These are phyloP conservation scores for Rhipidura dahli DNA, from an alignment of 2,113 vertebrate species.

Conservation along the genomic window DNA sequence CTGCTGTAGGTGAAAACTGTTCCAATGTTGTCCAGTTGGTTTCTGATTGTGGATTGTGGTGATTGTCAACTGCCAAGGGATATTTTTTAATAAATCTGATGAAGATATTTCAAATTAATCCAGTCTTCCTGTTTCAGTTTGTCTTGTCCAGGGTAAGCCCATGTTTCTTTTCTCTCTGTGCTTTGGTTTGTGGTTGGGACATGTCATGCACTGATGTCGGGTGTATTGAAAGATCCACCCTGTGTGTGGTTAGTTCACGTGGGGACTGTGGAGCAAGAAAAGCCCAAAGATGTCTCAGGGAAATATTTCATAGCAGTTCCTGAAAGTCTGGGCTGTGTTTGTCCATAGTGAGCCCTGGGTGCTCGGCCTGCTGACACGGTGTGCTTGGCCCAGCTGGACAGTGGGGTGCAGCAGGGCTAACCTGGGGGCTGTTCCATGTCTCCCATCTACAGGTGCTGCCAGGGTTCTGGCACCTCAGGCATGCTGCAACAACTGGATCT, in stretches of 20 bases:
- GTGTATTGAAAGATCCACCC: background rate
- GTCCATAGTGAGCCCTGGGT: background rate
- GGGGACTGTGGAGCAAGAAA: background rate
- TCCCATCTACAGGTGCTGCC: background rate
- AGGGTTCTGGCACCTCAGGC: background rate
- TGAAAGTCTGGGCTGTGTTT: background rate
- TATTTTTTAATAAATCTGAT: slow-evolving; percentile 42
- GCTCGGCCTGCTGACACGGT: background rate
- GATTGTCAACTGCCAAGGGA: slow-evolving; percentile 20
- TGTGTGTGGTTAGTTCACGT: rapidly evolving
- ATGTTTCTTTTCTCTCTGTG: background rate
- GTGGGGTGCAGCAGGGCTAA: rapidly evolving
- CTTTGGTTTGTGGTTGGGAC: background rate
- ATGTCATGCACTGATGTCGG: rapidly evolving
- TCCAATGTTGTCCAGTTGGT: background rate
- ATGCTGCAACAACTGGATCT: background rate
- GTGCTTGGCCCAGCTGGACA: rapidly evolving
- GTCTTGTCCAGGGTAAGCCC: background rate
- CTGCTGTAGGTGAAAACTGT: background rate
- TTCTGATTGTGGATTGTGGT: background rate
- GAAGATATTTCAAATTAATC: background rate
- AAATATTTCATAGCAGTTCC: background rate
- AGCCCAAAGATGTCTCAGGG: background rate
- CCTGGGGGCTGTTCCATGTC: rapidly evolving
- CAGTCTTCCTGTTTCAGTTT: background rate